These are phyloP conservation scores for Mormyrops boulengeri DNA, from an alignment of 2,797 vertebrate genomes.

Conservation along the genomic window DNA sequence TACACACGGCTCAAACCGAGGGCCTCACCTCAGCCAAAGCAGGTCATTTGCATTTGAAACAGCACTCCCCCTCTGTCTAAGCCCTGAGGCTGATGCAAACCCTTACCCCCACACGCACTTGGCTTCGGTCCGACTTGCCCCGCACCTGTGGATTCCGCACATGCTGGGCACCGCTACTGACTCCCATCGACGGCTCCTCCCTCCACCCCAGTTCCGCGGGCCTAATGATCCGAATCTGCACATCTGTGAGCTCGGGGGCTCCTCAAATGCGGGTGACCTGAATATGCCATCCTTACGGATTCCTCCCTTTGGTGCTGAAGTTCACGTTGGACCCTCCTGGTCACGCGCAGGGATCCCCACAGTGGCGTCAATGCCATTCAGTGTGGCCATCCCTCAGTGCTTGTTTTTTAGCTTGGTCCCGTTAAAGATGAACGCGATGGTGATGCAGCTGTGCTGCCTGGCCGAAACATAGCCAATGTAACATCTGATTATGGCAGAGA, in stretches of 20 bases:
- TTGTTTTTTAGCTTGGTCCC: neutral
- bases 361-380: neutral
- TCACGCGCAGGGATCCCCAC: conserved; percentile 8
- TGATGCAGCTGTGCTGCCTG: neutral
- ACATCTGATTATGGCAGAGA: neutral
- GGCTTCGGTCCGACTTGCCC: conserved; percentile 31
- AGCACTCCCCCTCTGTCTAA: conserved; percentile 47
- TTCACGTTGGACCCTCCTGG: conserved; percentile 25
- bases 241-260: conserved; percentile 47
- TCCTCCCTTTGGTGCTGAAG: conserved; percentile 39
- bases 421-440: neutral
- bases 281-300: conserved; percentile 39
- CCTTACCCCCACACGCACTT: conserved; percentile 34
- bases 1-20: conserved; percentile 59
- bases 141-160: conserved; percentile 62
- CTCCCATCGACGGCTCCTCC: conserved; percentile 39
- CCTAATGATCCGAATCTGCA: conserved; percentile 54
- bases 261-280: conserved; percentile 31
- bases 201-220: conserved; percentile 30
- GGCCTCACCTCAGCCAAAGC: conserved; percentile 48
- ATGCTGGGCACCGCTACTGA: conserved; percentile 40
- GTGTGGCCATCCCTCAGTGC: neutral
- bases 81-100: conserved; percentile 59
- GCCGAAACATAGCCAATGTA: neutral
- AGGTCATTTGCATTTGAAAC: conserved; percentile 69